Evolutionary conservation across 1,140 invertebrate genomes (phyloP).

Genomic region (Psix sp.): DNA sequence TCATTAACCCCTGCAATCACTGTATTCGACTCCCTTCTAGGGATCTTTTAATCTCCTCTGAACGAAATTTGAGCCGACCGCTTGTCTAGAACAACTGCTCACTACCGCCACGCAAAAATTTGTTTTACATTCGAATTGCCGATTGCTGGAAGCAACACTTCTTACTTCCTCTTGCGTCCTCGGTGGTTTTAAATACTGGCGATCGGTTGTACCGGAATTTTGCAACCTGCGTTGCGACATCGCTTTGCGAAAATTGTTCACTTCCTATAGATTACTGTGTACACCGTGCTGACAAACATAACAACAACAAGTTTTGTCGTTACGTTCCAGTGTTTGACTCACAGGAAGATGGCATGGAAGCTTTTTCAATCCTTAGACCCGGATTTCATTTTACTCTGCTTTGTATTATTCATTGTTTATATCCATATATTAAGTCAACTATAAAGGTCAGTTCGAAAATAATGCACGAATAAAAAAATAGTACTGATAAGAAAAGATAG

Average conservation of each 20-base stretch:
- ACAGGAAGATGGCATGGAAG: conserved; percentile 24
- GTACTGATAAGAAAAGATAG: no score
- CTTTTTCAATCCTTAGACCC: conserved; percentile 16
- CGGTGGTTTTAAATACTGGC: no score
- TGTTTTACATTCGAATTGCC: conserved; percentile 21
- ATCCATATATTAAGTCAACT: no score
- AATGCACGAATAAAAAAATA: no score
- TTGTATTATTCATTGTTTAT: no score
- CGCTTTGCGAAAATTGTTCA: conserved; percentile 42
- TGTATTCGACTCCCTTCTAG: conserved; percentile 23
- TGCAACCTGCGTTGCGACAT: conserved; percentile 38
- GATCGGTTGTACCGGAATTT: no score
- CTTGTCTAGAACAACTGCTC: conserved; percentile 27
- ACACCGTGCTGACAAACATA: conserved; percentile 24
- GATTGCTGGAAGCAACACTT: conserved; percentile 12
- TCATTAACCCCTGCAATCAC: conserved; percentile 47
- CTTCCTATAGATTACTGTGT: conserved; percentile 38
- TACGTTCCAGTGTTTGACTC: conserved; percentile 44
- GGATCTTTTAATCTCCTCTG: conserved; percentile 37
- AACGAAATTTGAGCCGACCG: conserved; percentile 40
- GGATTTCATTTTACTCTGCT: conserved; percentile 20
- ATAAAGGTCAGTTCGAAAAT: no score
- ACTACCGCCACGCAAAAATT: conserved; percentile 23
- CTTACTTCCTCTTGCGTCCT: conserved; percentile 28
- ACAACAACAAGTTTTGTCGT: conserved; percentile 42